A percentile compares a stretch with the other conserved stretches of the same genome.
Evolutionary conservation across 2,888 invertebrate species (phyloP).

Genomic region (Drosophila pseudotalamancana): DNA sequence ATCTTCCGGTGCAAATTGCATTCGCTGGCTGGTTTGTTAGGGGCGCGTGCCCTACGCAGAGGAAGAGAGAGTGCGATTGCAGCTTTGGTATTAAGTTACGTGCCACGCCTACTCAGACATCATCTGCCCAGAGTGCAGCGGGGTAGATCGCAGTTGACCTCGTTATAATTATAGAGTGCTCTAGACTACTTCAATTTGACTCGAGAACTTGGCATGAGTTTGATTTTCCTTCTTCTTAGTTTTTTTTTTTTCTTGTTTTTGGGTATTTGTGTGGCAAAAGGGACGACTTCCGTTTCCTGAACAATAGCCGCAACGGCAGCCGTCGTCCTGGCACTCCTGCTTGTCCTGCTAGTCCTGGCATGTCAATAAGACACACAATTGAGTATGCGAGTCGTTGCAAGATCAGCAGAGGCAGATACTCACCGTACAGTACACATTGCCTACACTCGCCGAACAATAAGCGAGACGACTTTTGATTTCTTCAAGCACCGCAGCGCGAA

Average conservation of each 20-base stretch:
- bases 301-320: slow-evolving; percentile 39
- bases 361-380: slow-evolving; percentile 76
- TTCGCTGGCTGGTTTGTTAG: slow-evolving; percentile 23
- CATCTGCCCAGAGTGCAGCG: slow-evolving; percentile 41
- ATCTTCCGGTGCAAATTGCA: slow-evolving; percentile 69
- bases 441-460: slow-evolving; percentile 50
- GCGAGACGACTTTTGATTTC: slow-evolving; percentile 70
- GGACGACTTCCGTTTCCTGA: slow-evolving; percentile 65
- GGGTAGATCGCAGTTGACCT: slow-evolving; percentile 60
- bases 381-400: slow-evolving; percentile 64
- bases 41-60: slow-evolving; percentile 55
- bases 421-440: slow-evolving; percentile 27
- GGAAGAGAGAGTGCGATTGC: slow-evolving; percentile 38
- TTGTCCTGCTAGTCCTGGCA: slow-evolving; percentile 51
- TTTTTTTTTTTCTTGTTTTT: slow-evolving; percentile 31
- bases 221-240: background rate
- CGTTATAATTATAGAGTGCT: slow-evolving; percentile 71
- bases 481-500: slow-evolving; percentile 49
- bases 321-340: slow-evolving; percentile 33
- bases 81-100: slow-evolving; percentile 72
- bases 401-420: slow-evolving; percentile 59
- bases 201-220: slow-evolving; percentile 54
- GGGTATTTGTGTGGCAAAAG: slow-evolving; percentile 56
- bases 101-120: slow-evolving; percentile 54
- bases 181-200: slow-evolving; percentile 68